phyloP scores from a whole-genome alignment of 2,888 invertebrate genomes.

The Heliconius sara region DNA sequence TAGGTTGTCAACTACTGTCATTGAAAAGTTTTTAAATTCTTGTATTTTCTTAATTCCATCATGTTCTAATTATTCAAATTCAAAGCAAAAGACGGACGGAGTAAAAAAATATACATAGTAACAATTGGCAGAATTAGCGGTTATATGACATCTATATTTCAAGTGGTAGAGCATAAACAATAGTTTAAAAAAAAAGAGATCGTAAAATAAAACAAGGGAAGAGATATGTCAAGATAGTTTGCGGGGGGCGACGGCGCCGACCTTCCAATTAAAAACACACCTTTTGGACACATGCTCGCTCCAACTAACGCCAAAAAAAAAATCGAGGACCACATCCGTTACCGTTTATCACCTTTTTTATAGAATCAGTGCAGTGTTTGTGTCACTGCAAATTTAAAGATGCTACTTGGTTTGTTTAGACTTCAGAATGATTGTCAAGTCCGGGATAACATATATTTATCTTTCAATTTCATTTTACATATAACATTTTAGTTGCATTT shows the following conservation, averaged over 20 bases:
- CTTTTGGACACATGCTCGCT: slow-evolving; percentile 82
- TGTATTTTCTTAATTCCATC: not conserved
- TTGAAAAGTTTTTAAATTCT: not conserved
- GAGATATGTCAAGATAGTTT: slow-evolving; percentile 83
- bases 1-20: not conserved
- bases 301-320: slow-evolving; percentile 76
- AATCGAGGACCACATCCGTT: slow-evolving; percentile 72
- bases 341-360: slow-evolving; percentile 68
- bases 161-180: slow-evolving; percentile 73
- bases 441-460: not conserved
- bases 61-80: not conserved
- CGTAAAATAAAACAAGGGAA: slow-evolving; percentile 83
- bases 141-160: slow-evolving; percentile 74
- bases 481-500: not conserved
- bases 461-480: not conserved
- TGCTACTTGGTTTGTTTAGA: slow-evolving; percentile 24
- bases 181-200: slow-evolving; percentile 78
- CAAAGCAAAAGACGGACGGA: not conserved
- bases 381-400: slow-evolving; percentile 31
- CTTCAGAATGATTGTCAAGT: not conserved
- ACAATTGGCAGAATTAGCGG: slow-evolving; percentile 62
- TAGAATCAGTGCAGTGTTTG: slow-evolving; percentile 44
- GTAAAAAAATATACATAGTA: not conserved
- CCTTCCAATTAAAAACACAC: slow-evolving; percentile 83
- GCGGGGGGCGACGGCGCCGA: slow-evolving; percentile 69